phyloP scores from a whole-genome alignment of 1,140 invertebrate species.

The Brachystomella parvula region DNA sequence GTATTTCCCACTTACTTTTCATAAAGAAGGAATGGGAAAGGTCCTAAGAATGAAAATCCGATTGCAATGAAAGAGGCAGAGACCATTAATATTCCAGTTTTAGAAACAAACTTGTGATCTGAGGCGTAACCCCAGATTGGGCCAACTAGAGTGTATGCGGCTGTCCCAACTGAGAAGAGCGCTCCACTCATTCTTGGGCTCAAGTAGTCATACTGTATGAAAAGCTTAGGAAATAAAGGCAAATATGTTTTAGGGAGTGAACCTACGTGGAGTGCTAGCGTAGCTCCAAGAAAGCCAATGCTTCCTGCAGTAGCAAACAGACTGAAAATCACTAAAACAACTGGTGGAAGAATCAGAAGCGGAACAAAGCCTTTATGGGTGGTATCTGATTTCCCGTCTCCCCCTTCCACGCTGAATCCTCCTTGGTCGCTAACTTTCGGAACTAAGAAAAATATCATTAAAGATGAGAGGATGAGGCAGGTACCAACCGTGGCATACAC shows the following conservation, averaged over 20 bases:
- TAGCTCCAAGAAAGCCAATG: constrained; percentile 72
- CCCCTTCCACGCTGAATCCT: background rate
- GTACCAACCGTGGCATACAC: constrained; percentile 76
- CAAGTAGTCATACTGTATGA: constrained; percentile 55
- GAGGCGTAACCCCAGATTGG: constrained; percentile 73
- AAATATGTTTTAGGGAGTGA: constrained; percentile 32
- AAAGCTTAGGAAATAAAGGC: too few species aligned
- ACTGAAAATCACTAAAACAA: constrained; percentile 57
- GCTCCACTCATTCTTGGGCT: constrained; percentile 65
- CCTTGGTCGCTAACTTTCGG: constrained; percentile 55
- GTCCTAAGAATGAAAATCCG: constrained; percentile 64
- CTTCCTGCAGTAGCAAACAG: constrained; percentile 69
- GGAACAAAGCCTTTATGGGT: constrained; percentile 49
- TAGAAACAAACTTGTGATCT: constrained; percentile 52
- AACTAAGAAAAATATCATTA: constrained; percentile 63
- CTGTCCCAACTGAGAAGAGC: constrained; percentile 80
- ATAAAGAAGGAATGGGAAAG: constrained; percentile 59
- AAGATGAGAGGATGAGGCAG: constrained; percentile 62
- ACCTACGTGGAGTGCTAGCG: constrained; percentile 68
- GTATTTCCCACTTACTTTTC: constrained; percentile 47
- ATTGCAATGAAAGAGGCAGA: constrained; percentile 58
- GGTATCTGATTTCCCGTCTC: background rate
- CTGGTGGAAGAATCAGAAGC: constrained; percentile 60
- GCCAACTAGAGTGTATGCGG: constrained; percentile 68
- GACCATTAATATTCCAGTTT: constrained; percentile 57